Evolutionary conservation across 92 coral and sea anemone species (phyloP).

Genomic region (Phymanthus crucifer): DNA sequence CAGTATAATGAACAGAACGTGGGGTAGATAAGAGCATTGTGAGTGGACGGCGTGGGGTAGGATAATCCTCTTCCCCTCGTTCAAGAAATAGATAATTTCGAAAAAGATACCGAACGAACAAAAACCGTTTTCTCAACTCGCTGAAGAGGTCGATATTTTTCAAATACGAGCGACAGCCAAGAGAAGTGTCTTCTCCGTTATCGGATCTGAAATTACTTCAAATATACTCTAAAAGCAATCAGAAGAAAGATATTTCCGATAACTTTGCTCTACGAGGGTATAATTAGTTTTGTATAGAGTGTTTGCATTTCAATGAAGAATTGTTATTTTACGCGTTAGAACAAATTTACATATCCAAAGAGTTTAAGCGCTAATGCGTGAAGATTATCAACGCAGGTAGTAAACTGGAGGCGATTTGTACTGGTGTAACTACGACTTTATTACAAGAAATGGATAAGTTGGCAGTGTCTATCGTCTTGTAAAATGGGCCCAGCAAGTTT

Average conservation of each 20-base stretch:
- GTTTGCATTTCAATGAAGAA: not conserved
- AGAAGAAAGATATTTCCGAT: not conserved
- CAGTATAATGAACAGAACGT: not conserved
- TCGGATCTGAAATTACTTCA: not conserved
- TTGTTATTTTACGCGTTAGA: not conserved
- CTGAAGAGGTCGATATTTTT: not conserved
- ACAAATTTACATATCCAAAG: constrained; percentile 4
- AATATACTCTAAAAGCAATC: not conserved
- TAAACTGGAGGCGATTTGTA: not conserved
- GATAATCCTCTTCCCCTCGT: not conserved
- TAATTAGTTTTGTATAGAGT: not conserved
- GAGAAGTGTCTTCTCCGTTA: not conserved
- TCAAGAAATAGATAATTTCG: not conserved
- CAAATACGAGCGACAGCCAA: not conserved
- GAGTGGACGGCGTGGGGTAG: not conserved
- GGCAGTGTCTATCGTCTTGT: not conserved
- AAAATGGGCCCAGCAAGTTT: too few species aligned
- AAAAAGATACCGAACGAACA: not conserved
- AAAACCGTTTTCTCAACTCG: not conserved
- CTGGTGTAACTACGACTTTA: not conserved
- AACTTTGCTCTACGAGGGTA: not conserved
- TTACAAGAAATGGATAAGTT: not conserved
- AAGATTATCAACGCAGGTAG: not conserved
- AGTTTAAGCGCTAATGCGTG: not conserved
- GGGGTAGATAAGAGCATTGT: not conserved